A percentile compares a stretch with the other conserved stretches of the same genome.
Evolutionary conservation across 2,888 invertebrate species (phyloP).

Genomic region (Periphyllus acericola): DNA sequence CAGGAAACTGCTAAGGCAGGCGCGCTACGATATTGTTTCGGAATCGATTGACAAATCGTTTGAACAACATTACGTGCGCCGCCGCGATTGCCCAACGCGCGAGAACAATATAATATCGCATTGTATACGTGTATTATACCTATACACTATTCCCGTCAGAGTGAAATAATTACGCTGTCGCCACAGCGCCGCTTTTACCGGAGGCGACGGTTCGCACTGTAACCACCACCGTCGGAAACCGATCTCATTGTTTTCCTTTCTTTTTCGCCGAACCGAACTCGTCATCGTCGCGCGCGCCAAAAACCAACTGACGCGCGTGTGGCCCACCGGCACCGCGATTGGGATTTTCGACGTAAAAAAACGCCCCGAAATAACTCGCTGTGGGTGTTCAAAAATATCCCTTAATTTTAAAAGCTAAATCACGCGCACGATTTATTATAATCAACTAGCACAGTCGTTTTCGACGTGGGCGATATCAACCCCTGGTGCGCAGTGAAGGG

Average conservation of each 20-base stretch:
- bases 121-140: neutral
- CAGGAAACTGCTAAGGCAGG: too few relatives aligned
- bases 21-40: neutral
- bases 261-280: neutral
- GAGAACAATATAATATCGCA: neutral
- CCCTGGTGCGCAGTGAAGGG: too few relatives aligned
- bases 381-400: too few relatives aligned
- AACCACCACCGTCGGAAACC: neutral
- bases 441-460: too few relatives aligned
- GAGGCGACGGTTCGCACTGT: neutral
- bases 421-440: too few relatives aligned
- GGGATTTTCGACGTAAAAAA: too few relatives aligned
- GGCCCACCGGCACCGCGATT: too few relatives aligned
- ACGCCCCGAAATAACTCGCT: too few relatives aligned
- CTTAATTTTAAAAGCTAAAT: too few relatives aligned
- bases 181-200: neutral
- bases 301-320: too few relatives aligned
- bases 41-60: conserved; percentile 25
- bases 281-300: neutral
- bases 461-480: too few relatives aligned
- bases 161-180: neutral
- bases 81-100: neutral
- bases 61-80: conserved; percentile 1
- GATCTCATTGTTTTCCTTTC: neutral
- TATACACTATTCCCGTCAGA: neutral